phyloP scores from a whole-genome alignment of 2,888 invertebrate genomes.

The Scaptodrosophila latifasciaeformis region DNA sequence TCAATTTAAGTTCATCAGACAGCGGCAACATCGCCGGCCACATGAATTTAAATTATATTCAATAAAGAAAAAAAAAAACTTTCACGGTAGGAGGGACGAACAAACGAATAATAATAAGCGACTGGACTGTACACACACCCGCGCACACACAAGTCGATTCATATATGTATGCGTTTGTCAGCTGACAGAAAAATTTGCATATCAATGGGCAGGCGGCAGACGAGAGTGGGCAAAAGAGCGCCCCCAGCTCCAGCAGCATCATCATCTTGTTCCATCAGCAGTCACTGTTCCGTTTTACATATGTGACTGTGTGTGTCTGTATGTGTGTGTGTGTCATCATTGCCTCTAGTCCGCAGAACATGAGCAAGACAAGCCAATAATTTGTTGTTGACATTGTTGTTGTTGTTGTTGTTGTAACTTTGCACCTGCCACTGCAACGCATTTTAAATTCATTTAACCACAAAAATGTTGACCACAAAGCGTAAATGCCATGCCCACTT shows the following conservation, averaged over 20 bases:
- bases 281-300: constrained; percentile 41
- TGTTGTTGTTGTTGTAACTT: constrained; percentile 53
- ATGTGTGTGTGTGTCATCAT: constrained; percentile 15
- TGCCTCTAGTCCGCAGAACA: no score
- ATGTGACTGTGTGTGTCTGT: constrained; percentile 41
- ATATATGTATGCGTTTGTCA: constrained; percentile 8
- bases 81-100: background rate
- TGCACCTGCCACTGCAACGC: constrained; percentile 52
- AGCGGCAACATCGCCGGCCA: constrained; percentile 11
- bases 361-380: constrained; percentile 38
- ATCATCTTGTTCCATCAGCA: constrained; percentile 33
- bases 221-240: no score
- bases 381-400: constrained; percentile 30
- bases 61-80: constrained; percentile 36
- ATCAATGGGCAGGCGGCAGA: constrained; percentile 45
- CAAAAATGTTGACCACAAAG: constrained; percentile 68
- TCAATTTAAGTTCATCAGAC: constrained; percentile 65
- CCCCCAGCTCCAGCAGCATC: no score
- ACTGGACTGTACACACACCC: background rate
- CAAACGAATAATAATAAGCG: constrained; percentile 37
- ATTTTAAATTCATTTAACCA: constrained; percentile 67
- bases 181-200: constrained; percentile 45
- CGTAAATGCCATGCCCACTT: constrained; percentile 63
- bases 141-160: background rate
- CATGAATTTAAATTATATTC: constrained; percentile 48